Conservation (phyloP, 2,888 invertebrate genomes). For the Pachliopta kotzebuea region DNA sequence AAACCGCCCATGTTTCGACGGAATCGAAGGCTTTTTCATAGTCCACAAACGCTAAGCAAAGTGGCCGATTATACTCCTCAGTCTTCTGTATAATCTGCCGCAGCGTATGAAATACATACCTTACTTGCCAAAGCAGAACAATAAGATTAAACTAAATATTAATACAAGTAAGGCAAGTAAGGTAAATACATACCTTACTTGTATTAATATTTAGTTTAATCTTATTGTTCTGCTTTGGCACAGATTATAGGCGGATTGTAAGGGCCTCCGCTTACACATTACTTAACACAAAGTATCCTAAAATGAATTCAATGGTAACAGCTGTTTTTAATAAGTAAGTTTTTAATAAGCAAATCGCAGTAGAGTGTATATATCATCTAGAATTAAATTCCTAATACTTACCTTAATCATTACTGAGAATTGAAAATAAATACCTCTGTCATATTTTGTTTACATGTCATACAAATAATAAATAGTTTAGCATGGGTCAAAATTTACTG, state of each 20-base stretch:
- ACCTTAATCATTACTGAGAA: no score
- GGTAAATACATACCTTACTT: slow-evolving; percentile 17
- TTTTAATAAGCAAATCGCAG: neutral
- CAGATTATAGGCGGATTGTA: slow-evolving; percentile 19
- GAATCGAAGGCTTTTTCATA: no score
- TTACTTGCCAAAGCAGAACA: slow-evolving; percentile 22
- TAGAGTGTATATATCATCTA: neutral
- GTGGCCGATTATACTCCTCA: no score
- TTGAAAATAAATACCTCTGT: no score
- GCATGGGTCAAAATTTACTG: slow-evolving; percentile 4
- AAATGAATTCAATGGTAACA: slow-evolving; percentile 2
- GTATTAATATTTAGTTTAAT: slow-evolving; percentile 17
- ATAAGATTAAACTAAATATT: slow-evolving; percentile 18
- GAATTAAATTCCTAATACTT: no score
- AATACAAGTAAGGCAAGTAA: slow-evolving; percentile 19
- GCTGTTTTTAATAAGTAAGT: neutral
- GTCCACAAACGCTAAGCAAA: no score
- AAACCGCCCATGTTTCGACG: no score
- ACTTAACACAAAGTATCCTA: neutral
- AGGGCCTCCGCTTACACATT: neutral
- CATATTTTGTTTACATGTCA: no score
- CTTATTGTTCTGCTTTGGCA: slow-evolving; percentile 22
- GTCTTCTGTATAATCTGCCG: no score
- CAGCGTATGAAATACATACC: no score
- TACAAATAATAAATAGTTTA: neutral